Conservation (phyloP, 1,140 invertebrate genomes). For the Drosophila bipectinata region DNA sequence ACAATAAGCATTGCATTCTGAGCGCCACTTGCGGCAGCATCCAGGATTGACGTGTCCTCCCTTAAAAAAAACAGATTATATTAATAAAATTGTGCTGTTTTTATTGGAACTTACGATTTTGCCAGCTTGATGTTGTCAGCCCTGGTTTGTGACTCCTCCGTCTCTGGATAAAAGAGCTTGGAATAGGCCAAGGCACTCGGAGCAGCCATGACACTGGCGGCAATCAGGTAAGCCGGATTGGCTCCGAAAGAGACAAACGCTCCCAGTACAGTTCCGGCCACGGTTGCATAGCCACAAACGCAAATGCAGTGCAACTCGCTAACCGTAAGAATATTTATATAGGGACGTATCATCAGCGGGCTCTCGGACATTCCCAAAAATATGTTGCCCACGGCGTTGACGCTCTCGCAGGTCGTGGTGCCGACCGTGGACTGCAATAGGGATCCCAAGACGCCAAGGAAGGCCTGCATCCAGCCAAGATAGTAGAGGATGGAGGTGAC, state of each 20-base stretch:
- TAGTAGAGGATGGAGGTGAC: constrained; percentile 93
- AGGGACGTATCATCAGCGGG: constrained; percentile 93
- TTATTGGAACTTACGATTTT: constrained; percentile 85
- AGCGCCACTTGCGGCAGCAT: constrained; percentile 94
- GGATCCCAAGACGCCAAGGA: constrained; percentile 91
- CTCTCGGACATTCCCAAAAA: constrained; percentile 96
- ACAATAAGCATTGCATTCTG: constrained; percentile 90
- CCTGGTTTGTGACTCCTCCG: constrained; percentile 88
- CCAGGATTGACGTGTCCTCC: constrained; percentile 90
- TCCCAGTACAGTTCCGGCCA: constrained; percentile 94
- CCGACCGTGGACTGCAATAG: constrained; percentile 89
- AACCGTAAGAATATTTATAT: constrained; percentile 89
- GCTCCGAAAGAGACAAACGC: constrained; percentile 96
- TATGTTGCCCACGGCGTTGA: constrained; percentile 93
- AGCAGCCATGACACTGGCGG: constrained; percentile 97
- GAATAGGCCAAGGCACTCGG: constrained; percentile 93
- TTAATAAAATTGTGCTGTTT: neutral
- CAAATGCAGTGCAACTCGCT: constrained; percentile 96
- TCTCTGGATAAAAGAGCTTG: constrained; percentile 96
- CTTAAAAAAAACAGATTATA: constrained; percentile 84
- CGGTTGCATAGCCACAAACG: constrained; percentile 95
- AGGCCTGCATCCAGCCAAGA: constrained; percentile 92
- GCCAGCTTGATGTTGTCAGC: constrained; percentile 87
- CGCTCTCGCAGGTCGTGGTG: constrained; percentile 95
- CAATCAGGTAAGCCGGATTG: constrained; percentile 90